Evolutionary conservation across 1,140 invertebrate genomes (phyloP).

Genomic region (Bombus difficillimus): DNA sequence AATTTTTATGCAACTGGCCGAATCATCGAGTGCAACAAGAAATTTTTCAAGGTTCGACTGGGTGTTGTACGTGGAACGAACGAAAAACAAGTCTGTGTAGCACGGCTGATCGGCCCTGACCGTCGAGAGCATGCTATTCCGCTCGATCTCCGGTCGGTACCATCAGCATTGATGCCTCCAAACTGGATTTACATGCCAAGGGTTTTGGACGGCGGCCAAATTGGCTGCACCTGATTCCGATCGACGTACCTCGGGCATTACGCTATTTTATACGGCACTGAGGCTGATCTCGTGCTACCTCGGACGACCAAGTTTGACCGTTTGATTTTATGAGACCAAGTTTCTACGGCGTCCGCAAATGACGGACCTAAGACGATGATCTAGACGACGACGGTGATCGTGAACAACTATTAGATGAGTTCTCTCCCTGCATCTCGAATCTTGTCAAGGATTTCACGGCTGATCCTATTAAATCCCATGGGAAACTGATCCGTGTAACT

Average conservation of each 20-base stretch:
- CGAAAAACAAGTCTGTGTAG: constrained; percentile 47
- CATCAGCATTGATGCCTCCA: constrained; percentile 60
- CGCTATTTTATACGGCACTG: constrained; percentile 71
- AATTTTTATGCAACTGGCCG: background rate
- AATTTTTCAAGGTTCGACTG: constrained; percentile 48
- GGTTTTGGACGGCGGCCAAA: constrained; percentile 73
- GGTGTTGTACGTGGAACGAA: constrained; percentile 22
- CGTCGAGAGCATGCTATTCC: constrained; percentile 50
- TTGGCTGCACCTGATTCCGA: constrained; percentile 78
- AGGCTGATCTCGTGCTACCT: constrained; percentile 42
- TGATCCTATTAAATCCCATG: background rate
- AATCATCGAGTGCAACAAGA: background rate
- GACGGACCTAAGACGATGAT: constrained; percentile 69
- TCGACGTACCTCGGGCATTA: constrained; percentile 71
- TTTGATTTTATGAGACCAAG: constrained; percentile 74
- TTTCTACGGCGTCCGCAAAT: constrained; percentile 70
- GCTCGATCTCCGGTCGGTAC: constrained; percentile 60
- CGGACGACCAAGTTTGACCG: constrained; percentile 63
- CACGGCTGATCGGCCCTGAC: constrained; percentile 40
- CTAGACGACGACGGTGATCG: constrained; percentile 1
- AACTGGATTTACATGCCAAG: constrained; percentile 71
- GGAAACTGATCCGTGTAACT: background rate
- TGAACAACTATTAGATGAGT: constrained; percentile 14
- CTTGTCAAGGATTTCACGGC: constrained; percentile 26
- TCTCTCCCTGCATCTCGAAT: background rate